Base-by-base conservation (phyloP, 2,797 vertebrate genomes). In the Taenioides sp. region DNA sequence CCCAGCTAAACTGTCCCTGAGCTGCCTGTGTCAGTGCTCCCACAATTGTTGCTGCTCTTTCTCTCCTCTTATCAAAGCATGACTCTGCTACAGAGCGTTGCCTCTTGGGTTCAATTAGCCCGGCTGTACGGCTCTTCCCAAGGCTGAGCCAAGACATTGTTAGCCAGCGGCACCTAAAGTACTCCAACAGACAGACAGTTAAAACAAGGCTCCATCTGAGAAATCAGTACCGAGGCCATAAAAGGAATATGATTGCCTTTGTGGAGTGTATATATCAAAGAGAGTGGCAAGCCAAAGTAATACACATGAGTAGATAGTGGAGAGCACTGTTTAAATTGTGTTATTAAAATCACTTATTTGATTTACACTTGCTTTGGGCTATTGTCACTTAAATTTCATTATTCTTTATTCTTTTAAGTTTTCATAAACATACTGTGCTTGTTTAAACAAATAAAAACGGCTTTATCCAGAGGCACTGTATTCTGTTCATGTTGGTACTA, bases 31-130 rank as follows among this genome's bases (percentile, higher is more conserved):
- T 66, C 50, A 62, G 70, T 71, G 10, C 31, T 20, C 7, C 28
- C 50, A 61, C 64, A 60, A 50, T 65, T 50, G 60, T 52, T 72
- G 71, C 43, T 59, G 65, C 63, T 31, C 34, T 71, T 74, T 86
- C 77, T 79, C 77, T 82, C 49, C 79, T 70, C 72, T 87, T 83
- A 85, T 85, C 78, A 87, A 87, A 85, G 81, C 67, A 68, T 80
- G 78, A 76, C 73, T 79, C 80, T 75, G 75, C 63, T 77, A 87
- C 85, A 81, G 70, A 83, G 74, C 72, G 22, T 54, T 67, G 68
- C 83, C 86, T 86, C 86, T 76, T 58, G 81, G 88, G 82, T 84
- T 90, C 87, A 90, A 87, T 91, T 86, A 91, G 72, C 70, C 63
- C 65, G 69, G 50, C 73, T 58, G 74, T 70, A 52, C 50, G 78